phyloP scores from a whole-genome alignment of 2,888 invertebrate genomes.

The Limenitis camilla region DNA sequence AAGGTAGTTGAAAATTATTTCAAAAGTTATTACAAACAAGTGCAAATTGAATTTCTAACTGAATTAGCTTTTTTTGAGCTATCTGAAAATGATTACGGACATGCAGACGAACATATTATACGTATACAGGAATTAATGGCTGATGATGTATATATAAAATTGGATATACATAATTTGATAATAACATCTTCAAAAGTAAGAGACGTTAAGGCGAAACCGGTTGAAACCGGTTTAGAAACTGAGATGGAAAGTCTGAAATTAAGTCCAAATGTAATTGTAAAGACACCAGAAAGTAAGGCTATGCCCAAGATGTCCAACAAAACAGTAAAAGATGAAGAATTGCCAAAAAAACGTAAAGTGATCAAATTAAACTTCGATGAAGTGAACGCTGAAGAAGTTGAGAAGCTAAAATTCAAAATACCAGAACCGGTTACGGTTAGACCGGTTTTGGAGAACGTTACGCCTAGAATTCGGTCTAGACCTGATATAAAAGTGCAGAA shows the following conservation, averaged over 20 bases:
- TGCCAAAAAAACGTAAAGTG: constrained; percentile 45
- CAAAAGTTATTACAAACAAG: constrained; percentile 30
- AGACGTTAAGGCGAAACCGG: constrained; percentile 25
- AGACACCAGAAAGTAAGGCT: constrained; percentile 30
- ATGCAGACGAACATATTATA: constrained; percentile 42
- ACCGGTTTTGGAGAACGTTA: constrained; percentile 18
- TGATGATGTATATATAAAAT: constrained; percentile 38
- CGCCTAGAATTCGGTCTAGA: constrained; percentile 25
- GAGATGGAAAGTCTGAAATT: constrained; percentile 42
- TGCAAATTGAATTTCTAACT: constrained; percentile 40
- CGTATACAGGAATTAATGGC: constrained; percentile 45
- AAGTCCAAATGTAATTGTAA: constrained; percentile 29
- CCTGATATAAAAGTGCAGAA: not conserved
- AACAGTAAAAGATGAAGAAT: constrained; percentile 46
- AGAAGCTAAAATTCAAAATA: constrained; percentile 47
- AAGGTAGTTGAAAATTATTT: constrained; percentile 30
- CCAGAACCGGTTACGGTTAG: constrained; percentile 42
- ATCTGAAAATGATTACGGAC: constrained; percentile 30
- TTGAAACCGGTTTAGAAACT: constrained; percentile 28
- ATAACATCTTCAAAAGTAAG: constrained; percentile 40
- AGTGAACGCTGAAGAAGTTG: constrained; percentile 30
- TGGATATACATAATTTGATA: constrained; percentile 50
- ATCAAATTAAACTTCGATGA: constrained; percentile 51
- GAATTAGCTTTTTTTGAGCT: constrained; percentile 51
- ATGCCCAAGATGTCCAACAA: constrained; percentile 31